Percentiles rank a stretch among this genome's conserved stretches.
These are phyloP conservation scores for Phataginus tetradactyla DNA, from an alignment of 2,797 vertebrate species.

Conservation along the genomic window DNA sequence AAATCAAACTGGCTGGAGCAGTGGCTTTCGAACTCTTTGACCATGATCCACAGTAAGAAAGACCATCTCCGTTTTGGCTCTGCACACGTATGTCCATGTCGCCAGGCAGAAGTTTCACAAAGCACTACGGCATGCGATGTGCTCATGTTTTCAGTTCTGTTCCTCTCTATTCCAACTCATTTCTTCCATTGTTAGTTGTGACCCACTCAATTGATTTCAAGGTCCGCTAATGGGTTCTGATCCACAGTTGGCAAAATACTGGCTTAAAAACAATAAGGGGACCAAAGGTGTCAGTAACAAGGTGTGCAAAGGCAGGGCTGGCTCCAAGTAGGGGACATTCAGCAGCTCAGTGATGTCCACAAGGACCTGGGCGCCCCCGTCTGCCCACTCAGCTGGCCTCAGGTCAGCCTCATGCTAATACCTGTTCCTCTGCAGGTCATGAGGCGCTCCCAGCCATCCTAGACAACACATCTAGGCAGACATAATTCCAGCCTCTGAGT, in stretches of 20 bases:
- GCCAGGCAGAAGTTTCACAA: neutral
- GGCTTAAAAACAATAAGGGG: neutral
- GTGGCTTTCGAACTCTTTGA: neutral
- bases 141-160: neutral
- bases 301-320: neutral
- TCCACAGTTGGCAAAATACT: neutral
- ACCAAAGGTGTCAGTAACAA: neutral
- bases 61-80: neutral
- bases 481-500: neutral
- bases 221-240: neutral
- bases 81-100: fast-evolving
- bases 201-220: neutral
- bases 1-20: neutral
- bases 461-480: neutral
- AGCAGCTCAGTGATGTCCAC: neutral
- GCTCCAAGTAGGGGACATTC: neutral
- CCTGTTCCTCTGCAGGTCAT: neutral
- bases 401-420: neutral
- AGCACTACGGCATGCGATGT: neutral
- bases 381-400: neutral
- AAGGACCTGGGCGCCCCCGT: neutral
- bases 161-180: neutral
- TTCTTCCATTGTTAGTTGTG: neutral
- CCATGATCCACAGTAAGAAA: neutral
- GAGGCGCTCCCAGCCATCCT: neutral